Evolutionary conservation across 2,113 vertebrate species (phyloP).

Genomic region (Nesoenas mayeri): DNA sequence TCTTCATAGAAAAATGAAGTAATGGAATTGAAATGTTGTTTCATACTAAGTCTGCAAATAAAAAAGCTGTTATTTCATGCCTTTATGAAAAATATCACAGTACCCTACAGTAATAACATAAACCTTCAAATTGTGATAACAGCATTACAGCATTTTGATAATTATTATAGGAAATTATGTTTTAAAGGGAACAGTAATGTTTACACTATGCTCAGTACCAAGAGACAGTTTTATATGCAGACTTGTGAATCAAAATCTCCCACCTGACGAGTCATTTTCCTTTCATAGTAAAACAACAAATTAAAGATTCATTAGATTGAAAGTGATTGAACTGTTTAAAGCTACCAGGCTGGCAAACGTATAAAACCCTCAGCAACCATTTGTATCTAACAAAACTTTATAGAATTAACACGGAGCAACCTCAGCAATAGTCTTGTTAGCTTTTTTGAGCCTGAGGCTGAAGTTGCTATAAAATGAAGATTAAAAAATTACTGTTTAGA

Average conservation of each 20-base stretch:
- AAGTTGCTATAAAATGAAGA: neutral
- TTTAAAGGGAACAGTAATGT: conserved; percentile 25
- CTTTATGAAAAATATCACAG: neutral
- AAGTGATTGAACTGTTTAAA: conserved; percentile 31
- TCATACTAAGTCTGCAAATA: neutral
- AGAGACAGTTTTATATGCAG: conserved; percentile 29
- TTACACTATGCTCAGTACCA: neutral
- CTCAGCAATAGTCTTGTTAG: neutral
- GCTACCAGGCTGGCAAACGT: neutral
- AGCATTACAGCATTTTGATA: neutral
- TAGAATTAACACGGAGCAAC: conserved; percentile 21
- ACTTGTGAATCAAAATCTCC: conserved; percentile 21
- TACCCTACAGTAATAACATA: neutral
- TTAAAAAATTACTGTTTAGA: neutral
- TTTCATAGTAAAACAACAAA: conserved; percentile 46
- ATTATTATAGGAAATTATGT: neutral
- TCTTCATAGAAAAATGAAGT: neutral
- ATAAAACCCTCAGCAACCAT: neutral
- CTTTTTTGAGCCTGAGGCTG: neutral
- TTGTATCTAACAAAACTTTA: neutral
- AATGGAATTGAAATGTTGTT: neutral
- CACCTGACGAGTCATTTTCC: conserved; percentile 52
- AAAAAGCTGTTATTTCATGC: neutral
- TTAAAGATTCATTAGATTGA: conserved; percentile 37
- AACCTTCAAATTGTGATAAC: neutral